Base-by-base conservation (phyloP, 2,888 invertebrate species). In the Micoletzkya japonica region DNA sequence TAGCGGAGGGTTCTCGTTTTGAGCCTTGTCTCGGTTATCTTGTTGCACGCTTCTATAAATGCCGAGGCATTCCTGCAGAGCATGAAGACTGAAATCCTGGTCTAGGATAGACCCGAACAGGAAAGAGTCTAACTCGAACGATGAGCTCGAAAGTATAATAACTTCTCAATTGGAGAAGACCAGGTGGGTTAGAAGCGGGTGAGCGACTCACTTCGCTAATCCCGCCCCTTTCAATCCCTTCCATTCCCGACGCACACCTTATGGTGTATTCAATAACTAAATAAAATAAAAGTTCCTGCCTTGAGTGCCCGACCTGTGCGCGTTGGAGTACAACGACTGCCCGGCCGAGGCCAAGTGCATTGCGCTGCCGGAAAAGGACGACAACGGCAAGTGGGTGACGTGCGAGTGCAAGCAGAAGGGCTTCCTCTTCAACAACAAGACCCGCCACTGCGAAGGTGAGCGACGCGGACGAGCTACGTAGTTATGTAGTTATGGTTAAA, bases 381-480 rank as follows among this genome's bases (percentile, higher is more conserved):
- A 61, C 4, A 59, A 24, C n/a, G 67, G 49, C 10, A 60, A 59
- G n/a, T 69, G 69, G 69, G 69, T 69, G 17, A 52, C 59, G 0
- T 69, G 69, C 52, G 14, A 28, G 14, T 69, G 69, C 59, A 39
- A 34, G 26, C 14, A 49, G 26, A 44, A 57, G 24, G 69, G 69
- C n/a, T 69, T 69, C 69, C 37, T 30, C 6, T 69, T 69, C 60
- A 52, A 69, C 52, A 50, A 30, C 59, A 49, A 59, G 50, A 59
- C 59, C 10, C 49, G 69, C 26, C 28, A 69, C 30, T 69, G 69
- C 39, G 69, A 52, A 20, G 57, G 69, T 69, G 30, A 69, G 69
- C n/a, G 4, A 37, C 4, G 56, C 10, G n/a, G n/a, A n/a, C n/a
- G n/a, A n/a, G n/a, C n/a, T n/a, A n/a, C n/a, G n/a, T n/a, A n/a